Base-by-base conservation (phyloP, 2,797 vertebrate genomes). In the Sebastes jordani region DNA sequence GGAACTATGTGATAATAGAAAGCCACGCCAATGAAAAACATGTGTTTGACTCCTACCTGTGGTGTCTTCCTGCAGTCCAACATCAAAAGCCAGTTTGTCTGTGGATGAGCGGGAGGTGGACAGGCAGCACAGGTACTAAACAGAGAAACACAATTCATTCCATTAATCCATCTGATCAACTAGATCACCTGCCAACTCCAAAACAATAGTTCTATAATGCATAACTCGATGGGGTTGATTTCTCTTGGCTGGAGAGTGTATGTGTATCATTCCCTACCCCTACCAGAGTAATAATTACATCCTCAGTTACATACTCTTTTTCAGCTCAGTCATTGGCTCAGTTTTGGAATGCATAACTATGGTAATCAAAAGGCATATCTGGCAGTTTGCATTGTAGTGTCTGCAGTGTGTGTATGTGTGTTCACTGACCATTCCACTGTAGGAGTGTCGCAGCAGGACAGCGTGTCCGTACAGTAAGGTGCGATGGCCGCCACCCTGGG, bases 41-140 rank as follows among this genome's bases (percentile, higher is more conserved):
- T 20, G 7, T 2, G 4, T 63, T 23, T 14, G 16, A 67, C 2
- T 74, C 22, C 23, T 90, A 99, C 98, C 98, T 95, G 97, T 98
- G 4, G 96, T 98, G 75, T 98, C 96, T 86, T 98, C 97, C 86
- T 99, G 98, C 84, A 99, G 93, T 70, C 98, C 98, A 23, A 99
- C 98, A 69, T 99, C 98, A 90, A 99, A 99, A 27, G 98, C 98
- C 88, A 99, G 90, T 86, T 99, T 99, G 91, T 99, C 98, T 64
- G 97, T 98, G 75, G 98, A 99, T 1, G 98, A 99, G 67, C 96
- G 97, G 61, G 98, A 98, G 13, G 98, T 98, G 86, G 97, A 97
- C 59, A 99, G 93, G 88, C 98, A 99, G 93, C 97, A 99, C 1
- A 99, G 91, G 87, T 98, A 99, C 98, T 99, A 85, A 36, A 88